phyloP scores from a whole-genome alignment of 1,140 invertebrate species.

The Alviniconcha marisindica region DNA sequence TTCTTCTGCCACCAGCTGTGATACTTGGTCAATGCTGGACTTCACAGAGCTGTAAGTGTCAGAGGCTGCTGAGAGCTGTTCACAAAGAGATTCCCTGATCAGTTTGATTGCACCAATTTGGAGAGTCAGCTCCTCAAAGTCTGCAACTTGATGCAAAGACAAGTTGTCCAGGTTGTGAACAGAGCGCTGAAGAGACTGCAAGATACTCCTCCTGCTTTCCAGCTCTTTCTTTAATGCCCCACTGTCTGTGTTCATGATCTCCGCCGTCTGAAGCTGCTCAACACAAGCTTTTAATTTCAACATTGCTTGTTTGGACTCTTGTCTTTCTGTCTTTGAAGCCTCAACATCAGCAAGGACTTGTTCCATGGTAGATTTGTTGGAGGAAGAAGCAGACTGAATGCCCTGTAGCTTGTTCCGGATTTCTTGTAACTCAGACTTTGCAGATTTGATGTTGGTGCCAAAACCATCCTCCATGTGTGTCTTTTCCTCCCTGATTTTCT shows the following conservation, averaged over 20 bases:
- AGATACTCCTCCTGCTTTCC: constrained; percentile 27
- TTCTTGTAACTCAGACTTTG: constrained; percentile 31
- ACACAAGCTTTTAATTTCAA: constrained; percentile 19
- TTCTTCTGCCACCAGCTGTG: not conserved
- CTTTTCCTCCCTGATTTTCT: constrained; percentile 45
- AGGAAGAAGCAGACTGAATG: not conserved
- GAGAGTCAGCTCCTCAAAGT: constrained; percentile 21
- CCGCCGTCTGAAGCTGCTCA: not conserved
- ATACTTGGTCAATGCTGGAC: constrained; percentile 11
- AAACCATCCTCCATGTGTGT: constrained; percentile 42
- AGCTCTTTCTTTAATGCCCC: constrained; percentile 41
- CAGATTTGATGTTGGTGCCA: constrained; percentile 19
- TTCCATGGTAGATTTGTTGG: not conserved
- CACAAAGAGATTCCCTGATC: constrained; percentile 14
- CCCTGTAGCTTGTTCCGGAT: not conserved
- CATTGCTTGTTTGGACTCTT: constrained; percentile 34
- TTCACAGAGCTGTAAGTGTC: constrained; percentile 6
- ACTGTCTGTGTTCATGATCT: constrained; percentile 34
- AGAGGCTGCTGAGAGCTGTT: not conserved
- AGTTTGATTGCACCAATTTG: not conserved
- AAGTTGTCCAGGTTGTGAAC: constrained; percentile 9
- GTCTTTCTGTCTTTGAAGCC: constrained; percentile 41
- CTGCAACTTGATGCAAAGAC: not conserved
- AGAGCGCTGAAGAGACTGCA: constrained; percentile 11
- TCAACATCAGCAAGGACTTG: constrained; percentile 33